Evolutionary conservation across 2,113 vertebrate species (phyloP), one percentile per base, ranked within the genome.

Genomic region (Variabilichromis moorii): DNA sequence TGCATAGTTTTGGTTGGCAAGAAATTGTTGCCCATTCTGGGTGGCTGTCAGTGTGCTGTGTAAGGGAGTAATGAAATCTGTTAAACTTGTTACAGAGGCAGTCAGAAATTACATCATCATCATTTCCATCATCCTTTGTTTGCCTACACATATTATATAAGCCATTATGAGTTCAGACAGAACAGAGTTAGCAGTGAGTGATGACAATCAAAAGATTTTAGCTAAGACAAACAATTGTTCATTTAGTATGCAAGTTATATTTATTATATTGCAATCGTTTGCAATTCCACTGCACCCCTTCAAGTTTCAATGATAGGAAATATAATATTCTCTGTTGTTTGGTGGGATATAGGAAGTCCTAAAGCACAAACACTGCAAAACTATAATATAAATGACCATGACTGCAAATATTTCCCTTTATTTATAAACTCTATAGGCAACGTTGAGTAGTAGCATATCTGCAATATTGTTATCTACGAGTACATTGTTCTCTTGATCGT

Each of bases 201-300:
- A 86, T 80, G 68, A 24, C 21, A 80, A 81, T 82, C 42, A 63
- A 68, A 40, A 28, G 4, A 66, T 76, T 78, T 86, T 50, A 40
- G 11, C 8, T 21, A 73, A 82, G 55, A 85, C 59, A 81, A 57
- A 42, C 16, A 71, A 51, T 26, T 79, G 24, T 83, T 79, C 28
- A 83, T 87, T 83, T 80, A 59, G 51, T n/a, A 14, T 55, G 63
- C 28, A 71, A 53, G 33, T 82, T 82, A 7, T 51, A 31, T 86
- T 81, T 68, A 78, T n/a, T 78, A 80, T 86, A 88, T 90, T 85
- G 81, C 82, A 88, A 55, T 7, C 5, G 26, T 80, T 91, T 82
- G 53, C 24, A 86, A 73, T 82, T 53, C 11, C 24, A n/a, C 45
- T 73, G 66, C 83, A 85, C 13, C 83, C 68, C 59, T 76, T 55